A percentile compares a stretch with the other conserved stretches of the same genome.
Evolutionary conservation across 2,113 vertebrate species (phyloP).

Genomic region (Gymnobelideus leadbeateri): DNA sequence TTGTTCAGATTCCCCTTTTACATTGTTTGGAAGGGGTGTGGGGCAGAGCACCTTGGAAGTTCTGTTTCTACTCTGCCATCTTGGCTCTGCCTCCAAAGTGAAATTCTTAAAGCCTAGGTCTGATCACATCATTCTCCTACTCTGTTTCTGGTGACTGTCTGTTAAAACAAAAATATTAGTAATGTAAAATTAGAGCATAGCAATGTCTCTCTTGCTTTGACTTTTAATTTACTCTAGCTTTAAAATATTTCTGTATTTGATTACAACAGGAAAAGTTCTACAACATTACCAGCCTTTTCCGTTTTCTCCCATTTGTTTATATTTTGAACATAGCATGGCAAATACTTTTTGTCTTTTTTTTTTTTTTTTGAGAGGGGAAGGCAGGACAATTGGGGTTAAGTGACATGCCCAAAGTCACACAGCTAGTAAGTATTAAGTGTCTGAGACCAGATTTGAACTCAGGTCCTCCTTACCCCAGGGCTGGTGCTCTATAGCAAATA

Average conservation of each 20-base stretch:
- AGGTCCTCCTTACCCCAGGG: too few relatives aligned
- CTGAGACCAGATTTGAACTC: too few relatives aligned
- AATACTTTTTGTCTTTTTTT: too few relatives aligned
- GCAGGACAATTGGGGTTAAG: too few relatives aligned
- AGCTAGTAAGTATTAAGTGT: too few relatives aligned
- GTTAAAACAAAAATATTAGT: neutral
- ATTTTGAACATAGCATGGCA: neutral
- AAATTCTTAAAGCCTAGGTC: neutral
- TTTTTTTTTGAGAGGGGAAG: too few relatives aligned
- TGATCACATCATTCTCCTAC: neutral
- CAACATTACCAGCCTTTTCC: neutral
- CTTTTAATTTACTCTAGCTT: neutral
- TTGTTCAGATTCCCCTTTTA: too few relatives aligned
- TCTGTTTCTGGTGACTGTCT: neutral
- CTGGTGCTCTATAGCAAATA: too few relatives aligned
- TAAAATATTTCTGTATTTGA: neutral
- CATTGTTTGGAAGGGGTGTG: too few relatives aligned
- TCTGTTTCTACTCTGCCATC: too few relatives aligned
- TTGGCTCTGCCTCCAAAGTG: neutral
- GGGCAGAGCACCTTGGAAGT: too few relatives aligned
- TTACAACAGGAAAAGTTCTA: neutral
- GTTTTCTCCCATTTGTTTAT: neutral
- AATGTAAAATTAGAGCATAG: neutral
- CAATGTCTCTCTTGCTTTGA: neutral
- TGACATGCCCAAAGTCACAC: too few relatives aligned